Evolutionary conservation across 2,113 vertebrate genomes (phyloP).

Genomic region (Empidonax traillii): DNA sequence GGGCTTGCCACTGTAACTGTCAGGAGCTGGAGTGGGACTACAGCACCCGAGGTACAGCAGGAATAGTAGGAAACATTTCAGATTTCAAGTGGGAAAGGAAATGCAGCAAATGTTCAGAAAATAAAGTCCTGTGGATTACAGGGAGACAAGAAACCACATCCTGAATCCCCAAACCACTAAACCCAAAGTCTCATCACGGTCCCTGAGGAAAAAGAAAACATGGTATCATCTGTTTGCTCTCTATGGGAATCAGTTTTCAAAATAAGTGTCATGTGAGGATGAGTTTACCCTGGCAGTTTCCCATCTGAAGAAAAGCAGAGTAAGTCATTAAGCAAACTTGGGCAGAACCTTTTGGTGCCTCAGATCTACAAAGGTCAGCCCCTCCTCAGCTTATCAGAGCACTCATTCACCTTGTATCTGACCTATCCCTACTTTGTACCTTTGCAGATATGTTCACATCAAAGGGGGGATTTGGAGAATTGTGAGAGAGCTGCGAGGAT

Average conservation of each 20-base stretch:
- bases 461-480: neutral
- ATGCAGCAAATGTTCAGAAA: constrained; percentile 10
- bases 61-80: neutral
- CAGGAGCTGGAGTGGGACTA: neutral
- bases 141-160: constrained; percentile 12
- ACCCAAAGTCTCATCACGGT: neutral
- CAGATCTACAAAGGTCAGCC: neutral
- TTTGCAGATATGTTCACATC: neutral
- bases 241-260: constrained; percentile 5
- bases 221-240: neutral
- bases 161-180: neutral
- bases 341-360: neutral
- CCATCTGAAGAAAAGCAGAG: neutral
- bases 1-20: neutral
- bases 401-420: neutral
- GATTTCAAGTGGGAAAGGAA: constrained; percentile 43
- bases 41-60: neutral
- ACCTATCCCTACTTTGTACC: neutral
- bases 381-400: neutral
- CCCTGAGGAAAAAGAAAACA: constrained; percentile 23
- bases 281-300: neutral
- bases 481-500: neutral
- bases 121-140: neutral
- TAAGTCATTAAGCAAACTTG: neutral
- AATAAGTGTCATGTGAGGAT: neutral